A percentile compares a stretch with the other conserved stretches of the same genome.
phyloP scores from a whole-genome alignment of 1,140 invertebrate species.

The Wasmannia auropunctata region DNA sequence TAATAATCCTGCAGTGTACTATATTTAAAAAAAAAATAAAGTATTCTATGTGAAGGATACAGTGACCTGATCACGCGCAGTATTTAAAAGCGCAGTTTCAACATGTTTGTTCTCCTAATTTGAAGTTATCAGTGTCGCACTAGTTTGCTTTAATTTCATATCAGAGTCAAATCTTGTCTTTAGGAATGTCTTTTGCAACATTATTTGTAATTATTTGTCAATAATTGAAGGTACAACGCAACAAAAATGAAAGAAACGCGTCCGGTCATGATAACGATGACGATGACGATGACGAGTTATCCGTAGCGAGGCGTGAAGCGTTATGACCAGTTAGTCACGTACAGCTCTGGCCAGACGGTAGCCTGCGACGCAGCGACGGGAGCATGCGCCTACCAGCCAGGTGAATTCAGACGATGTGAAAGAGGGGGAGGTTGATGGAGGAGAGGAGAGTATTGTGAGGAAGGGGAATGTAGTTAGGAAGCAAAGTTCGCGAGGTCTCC shows the following conservation, averaged over 20 bases:
- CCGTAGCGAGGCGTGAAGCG: constrained; percentile 46
- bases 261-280: not conserved
- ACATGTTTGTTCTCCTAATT: not conserved
- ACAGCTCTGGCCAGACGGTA: constrained; percentile 61
- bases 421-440: constrained; percentile 3
- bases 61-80: not conserved
- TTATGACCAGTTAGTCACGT: constrained; percentile 25
- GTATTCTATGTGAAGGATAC: not conserved
- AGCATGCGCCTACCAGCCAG: constrained; percentile 69
- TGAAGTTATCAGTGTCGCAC: not conserved
- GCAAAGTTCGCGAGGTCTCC: constrained; percentile 79
- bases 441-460: constrained; percentile 36
- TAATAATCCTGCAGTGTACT: not conserved
- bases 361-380: constrained; percentile 15
- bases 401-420: constrained; percentile 29
- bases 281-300: not conserved
- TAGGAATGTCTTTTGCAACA: not conserved
- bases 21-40: not conserved
- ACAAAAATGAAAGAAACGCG: not conserved
- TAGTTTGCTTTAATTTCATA: not conserved
- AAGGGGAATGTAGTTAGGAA: constrained; percentile 47
- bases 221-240: not conserved
- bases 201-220: too few relatives aligned
- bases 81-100: not conserved
- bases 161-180: not conserved